Conservation (phyloP, 2,888 invertebrate species). For the Acanthosoma haemorrhoidale region DNA sequence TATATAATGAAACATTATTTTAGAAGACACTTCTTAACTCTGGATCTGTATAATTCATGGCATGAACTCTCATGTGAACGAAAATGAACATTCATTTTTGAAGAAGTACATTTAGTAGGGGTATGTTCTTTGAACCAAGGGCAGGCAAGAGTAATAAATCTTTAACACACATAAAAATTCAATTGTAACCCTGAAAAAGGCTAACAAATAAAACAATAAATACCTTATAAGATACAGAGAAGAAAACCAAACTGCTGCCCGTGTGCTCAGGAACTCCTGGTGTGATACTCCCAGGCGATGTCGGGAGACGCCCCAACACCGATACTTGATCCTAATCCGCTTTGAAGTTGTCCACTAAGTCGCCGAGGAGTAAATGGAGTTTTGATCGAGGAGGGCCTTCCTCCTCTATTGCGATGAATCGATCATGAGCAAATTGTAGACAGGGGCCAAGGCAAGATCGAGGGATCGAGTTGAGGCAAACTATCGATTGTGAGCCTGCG, state of each 20-base stretch:
- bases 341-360: neutral
- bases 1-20: too few relatives aligned
- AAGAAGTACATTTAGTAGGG: too few relatives aligned
- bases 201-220: too few relatives aligned
- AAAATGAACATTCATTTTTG: too few relatives aligned
- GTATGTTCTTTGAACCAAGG: too few relatives aligned
- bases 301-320: neutral
- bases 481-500: slow-evolving; percentile 8
- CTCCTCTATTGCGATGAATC: neutral
- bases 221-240: too few relatives aligned
- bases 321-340: neutral
- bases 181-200: too few relatives aligned
- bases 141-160: too few relatives aligned
- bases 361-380: neutral
- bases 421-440: neutral
- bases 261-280: neutral
- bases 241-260: neutral
- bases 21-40: too few relatives aligned
- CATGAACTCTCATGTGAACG: too few relatives aligned
- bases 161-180: too few relatives aligned
- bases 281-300: neutral
- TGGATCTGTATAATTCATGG: too few relatives aligned
- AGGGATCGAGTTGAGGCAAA: neutral
- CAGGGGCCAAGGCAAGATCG: neutral
- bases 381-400: neutral